Percentiles rank a stretch among this genome's conserved stretches.
Conservation (phyloP, 1,140 invertebrate genomes). For the Ips typographus region DNA sequence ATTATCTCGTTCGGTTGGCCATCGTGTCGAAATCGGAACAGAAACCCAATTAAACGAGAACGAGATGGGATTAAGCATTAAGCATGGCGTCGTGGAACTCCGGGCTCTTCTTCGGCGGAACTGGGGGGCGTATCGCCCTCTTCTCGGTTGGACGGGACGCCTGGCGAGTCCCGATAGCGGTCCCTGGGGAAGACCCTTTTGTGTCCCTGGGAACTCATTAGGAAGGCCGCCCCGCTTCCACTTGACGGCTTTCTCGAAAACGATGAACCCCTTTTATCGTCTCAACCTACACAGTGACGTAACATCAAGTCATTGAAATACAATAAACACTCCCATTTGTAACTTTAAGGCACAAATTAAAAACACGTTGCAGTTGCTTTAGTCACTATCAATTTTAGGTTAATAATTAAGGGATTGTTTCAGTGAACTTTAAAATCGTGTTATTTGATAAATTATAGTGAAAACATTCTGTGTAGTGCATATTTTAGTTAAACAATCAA, state of each 20-base stretch:
- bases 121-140: slow-evolving; percentile 11
- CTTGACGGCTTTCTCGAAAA: slow-evolving; percentile 15
- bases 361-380: no score
- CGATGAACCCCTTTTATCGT: slow-evolving; percentile 13
- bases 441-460: no score
- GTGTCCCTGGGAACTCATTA: slow-evolving; percentile 15
- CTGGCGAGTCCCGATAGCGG: slow-evolving; percentile 22
- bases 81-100: neutral
- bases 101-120: slow-evolving; percentile 9
- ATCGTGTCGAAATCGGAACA: no score
- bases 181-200: slow-evolving; percentile 4
- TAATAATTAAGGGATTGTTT: no score
- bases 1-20: no score
- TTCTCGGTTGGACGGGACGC: slow-evolving; percentile 20
- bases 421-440: no score
- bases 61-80: slow-evolving; percentile 8
- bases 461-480: no score
- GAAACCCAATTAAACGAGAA: slow-evolving; percentile 3
- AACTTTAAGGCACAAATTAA: no score
- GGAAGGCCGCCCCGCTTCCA: slow-evolving; percentile 12
- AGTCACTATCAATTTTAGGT: no score
- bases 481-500: no score
- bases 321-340: no score
- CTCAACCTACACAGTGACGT: neutral
- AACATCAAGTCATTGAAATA: neutral